Evolutionary conservation across 2,113 vertebrate genomes (phyloP).

Genomic region (Sceloporus tristichus): DNA sequence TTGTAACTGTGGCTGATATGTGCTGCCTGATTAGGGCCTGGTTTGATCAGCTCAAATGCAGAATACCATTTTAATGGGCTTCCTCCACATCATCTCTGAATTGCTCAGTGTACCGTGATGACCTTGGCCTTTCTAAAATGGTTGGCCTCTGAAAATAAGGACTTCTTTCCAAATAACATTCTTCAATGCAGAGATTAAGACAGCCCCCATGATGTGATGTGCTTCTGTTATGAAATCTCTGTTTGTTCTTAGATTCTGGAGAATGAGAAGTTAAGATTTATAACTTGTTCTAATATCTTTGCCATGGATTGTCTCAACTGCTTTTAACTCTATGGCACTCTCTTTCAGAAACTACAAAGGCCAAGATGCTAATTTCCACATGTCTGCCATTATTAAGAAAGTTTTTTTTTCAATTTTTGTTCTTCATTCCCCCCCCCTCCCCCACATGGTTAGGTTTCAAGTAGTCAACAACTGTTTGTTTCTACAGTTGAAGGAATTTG

Average conservation of each 20-base stretch:
- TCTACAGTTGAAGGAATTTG: background rate
- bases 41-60: background rate
- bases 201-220: background rate
- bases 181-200: background rate
- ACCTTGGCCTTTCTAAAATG: background rate
- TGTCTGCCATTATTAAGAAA: slow-evolving; percentile 31
- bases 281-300: slow-evolving; percentile 30
- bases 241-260: slow-evolving; percentile 6
- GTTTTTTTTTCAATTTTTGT: slow-evolving; percentile 1
- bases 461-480: slow-evolving; percentile 1
- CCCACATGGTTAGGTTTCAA: background rate
- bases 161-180: background rate
- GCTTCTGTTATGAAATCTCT: background rate
- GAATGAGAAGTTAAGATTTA: slow-evolving; percentile 29
- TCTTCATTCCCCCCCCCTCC: slow-evolving; percentile 20
- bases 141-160: background rate
- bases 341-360: slow-evolving; percentile 49
- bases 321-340: slow-evolving; percentile 57
- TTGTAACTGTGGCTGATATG: background rate
- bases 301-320: slow-evolving; percentile 46
- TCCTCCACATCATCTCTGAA: background rate
- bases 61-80: background rate
- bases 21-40: no score
- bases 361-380: slow-evolving; percentile 38
- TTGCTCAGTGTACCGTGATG: background rate